phyloP scores from a whole-genome alignment of 2,797 vertebrate genomes.

The Mormyrus hasselquistii region DNA sequence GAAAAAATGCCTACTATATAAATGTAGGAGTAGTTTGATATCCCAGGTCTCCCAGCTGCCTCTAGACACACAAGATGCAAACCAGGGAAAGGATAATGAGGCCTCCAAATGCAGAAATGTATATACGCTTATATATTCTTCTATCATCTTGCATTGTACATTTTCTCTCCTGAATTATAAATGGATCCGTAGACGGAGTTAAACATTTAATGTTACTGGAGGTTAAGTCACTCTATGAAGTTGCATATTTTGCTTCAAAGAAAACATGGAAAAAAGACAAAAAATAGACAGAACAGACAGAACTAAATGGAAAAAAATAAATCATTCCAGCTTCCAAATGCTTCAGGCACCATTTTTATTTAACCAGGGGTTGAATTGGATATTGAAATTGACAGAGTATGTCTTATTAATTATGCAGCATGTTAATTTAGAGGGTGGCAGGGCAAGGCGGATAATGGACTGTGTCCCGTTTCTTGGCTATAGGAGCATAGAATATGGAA shows the following conservation, averaged over 20 bases:
- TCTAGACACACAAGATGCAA: not conserved
- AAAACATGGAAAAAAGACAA: constrained; percentile 9
- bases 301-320: constrained; percentile 32
- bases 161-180: not conserved
- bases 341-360: constrained; percentile 24
- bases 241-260: not conserved
- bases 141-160: not conserved
- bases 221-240: not conserved
- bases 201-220: not conserved
- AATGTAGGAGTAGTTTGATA: not conserved
- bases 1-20: constrained; percentile 8
- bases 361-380: constrained; percentile 34
- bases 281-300: constrained; percentile 3
- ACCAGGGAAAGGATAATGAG: not conserved
- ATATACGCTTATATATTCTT: not conserved
- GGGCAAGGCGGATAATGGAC: constrained; percentile 15
- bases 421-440: constrained; percentile 20
- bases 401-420: constrained; percentile 35
- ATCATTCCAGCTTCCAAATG: constrained; percentile 30
- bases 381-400: constrained; percentile 30
- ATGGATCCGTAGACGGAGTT: not conserved
- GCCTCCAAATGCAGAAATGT: not conserved
- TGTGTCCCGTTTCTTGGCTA: not conserved
- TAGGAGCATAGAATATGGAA: not conserved
- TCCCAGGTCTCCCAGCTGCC: not conserved